Evolutionary conservation across 2,113 vertebrate genomes (phyloP).

Genomic region (Morphnarchus princeps): DNA sequence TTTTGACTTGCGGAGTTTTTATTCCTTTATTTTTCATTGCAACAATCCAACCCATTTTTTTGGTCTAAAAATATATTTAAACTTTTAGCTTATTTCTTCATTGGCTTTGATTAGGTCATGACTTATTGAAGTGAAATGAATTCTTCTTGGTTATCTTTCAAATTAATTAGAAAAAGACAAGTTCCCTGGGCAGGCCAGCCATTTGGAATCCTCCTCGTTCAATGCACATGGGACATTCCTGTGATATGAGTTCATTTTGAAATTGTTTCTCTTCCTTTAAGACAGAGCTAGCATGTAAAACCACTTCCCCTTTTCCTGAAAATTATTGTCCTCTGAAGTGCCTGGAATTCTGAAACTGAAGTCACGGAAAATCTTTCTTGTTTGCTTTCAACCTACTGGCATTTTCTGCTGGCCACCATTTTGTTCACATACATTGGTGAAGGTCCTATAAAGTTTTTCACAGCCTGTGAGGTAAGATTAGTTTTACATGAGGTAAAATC

Average conservation of each 20-base stretch:
- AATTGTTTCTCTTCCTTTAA: conserved; percentile 4
- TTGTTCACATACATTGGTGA: background rate
- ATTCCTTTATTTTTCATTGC: background rate
- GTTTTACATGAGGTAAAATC: background rate
- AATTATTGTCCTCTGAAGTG: background rate
- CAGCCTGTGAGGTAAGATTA: background rate
- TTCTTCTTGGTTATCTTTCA: background rate
- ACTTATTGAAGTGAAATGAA: background rate
- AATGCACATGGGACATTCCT: background rate
- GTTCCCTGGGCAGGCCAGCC: background rate
- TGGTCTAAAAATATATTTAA: background rate
- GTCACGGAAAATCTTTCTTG: background rate
- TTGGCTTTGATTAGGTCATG: background rate
- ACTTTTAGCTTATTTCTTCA: background rate
- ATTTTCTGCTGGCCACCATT: background rate
- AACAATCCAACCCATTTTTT: background rate
- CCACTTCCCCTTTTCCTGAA: background rate
- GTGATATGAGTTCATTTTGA: background rate
- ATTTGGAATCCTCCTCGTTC: background rate
- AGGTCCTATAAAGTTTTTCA: background rate
- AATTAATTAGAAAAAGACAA: background rate
- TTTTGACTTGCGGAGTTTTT: background rate
- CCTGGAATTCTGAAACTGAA: background rate
- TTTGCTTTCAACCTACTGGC: background rate
- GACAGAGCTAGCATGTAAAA: background rate